Base-by-base conservation (phyloP, 2,113 vertebrate genomes). In the Xiphophorus maculatus region DNA sequence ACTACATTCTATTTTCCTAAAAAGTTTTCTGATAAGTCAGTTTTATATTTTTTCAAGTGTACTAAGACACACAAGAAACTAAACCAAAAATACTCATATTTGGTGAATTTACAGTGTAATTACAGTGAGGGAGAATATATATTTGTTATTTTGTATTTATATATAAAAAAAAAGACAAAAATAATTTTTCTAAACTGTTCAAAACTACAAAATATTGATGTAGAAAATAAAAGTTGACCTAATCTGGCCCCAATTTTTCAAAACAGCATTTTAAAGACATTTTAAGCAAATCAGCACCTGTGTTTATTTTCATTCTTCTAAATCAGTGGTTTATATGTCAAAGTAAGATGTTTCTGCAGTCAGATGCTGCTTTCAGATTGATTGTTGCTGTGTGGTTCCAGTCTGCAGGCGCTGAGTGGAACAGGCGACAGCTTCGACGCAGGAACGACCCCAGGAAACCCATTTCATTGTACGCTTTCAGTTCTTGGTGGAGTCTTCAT, bases 381-480 rank as follows among this genome's bases (percentile, higher is more conserved):
- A 9, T 28, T 66, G 27, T 14, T 66, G 12, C 42, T 27, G 0
- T 72, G 28, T 40, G 42, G 12, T 82, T 68, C 22, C 68, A 96
- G 94, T 81, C 92, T 80, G 17, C 93, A 60, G 90, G 94, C 69
- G 83, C 79, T 19, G 90, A 95, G 60, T 95, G 95, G 94, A 93
- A 91, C 78, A 93, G 88, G 89, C 94, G 88, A 79, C 95, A 95
- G 64, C 91, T 86, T 66, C 91, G 92, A 79, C 60, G 44, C 11
- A 93, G 95, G 84, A 78, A 66, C 10, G 87, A 76, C 11, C 82
- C 84, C 2, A 71, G 51, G 62, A 96, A 86, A 71, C 92, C 90
- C 44, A 28, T 94, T 65, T 77, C 69, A 75, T 95, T 95, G 92
- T 96, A 93, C 92, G 94, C 93, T 72, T 51, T 7, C 0, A 33